These are phyloP conservation scores for Drosophila bunnanda DNA, from an alignment of 2,888 invertebrate species.

Conservation along the genomic window DNA sequence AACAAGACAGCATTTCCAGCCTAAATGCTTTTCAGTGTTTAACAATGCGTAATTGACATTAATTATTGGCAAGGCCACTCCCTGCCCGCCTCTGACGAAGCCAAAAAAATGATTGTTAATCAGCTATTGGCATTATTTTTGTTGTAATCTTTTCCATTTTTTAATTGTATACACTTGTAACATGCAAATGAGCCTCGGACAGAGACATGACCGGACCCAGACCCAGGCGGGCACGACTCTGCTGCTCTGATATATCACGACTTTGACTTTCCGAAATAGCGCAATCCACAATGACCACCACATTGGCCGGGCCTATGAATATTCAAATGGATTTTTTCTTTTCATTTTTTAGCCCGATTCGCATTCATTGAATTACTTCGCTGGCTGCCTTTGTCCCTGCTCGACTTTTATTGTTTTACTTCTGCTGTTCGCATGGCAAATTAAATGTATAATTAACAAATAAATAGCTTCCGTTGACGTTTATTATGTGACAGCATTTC, in stretches of 20 bases:
- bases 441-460: constrained; percentile 76
- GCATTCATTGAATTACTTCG: constrained; percentile 23
- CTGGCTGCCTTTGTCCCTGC: constrained; percentile 20
- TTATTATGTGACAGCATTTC: constrained; percentile 50
- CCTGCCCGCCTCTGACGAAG: constrained; percentile 16
- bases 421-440: constrained; percentile 60
- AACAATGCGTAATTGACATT: constrained; percentile 73
- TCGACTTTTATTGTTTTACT: constrained; percentile 39
- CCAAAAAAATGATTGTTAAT: constrained; percentile 47
- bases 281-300: constrained; percentile 28
- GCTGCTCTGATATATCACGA: constrained; percentile 64
- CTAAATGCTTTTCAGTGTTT: constrained; percentile 72
- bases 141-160: constrained; percentile 46
- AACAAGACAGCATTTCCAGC: constrained; percentile 17
- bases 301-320: constrained; percentile 55
- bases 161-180: constrained; percentile 80
- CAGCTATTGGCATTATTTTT: constrained; percentile 29
- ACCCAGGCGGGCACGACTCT: constrained; percentile 17
- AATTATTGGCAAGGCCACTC: constrained; percentile 53
- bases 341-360: constrained; percentile 3
- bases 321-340: constrained; percentile 51
- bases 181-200: constrained; percentile 68
- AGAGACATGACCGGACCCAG: constrained; percentile 37
- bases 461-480: constrained; percentile 77
- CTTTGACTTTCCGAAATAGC: constrained; percentile 44